Conservation (phyloP, 23 tunicate species). For the Ascidia mentula region DNA sequence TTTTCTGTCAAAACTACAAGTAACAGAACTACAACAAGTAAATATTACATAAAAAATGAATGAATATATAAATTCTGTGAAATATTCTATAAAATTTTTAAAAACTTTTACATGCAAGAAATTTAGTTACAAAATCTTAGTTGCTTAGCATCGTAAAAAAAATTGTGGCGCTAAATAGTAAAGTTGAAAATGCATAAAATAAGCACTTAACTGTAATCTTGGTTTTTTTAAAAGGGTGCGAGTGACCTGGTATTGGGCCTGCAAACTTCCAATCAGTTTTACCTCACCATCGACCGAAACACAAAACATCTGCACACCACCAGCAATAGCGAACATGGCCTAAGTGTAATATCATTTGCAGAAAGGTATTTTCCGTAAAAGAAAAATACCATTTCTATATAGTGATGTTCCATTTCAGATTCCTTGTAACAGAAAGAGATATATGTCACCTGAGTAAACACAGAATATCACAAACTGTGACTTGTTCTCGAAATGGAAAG, state of each 20-base stretch:
- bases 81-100: too few relatives aligned
- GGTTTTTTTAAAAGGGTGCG: slow-evolving; percentile 23
- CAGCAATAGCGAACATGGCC: slow-evolving; percentile 17
- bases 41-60: too few relatives aligned
- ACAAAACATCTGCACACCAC: slow-evolving; percentile 23
- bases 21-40: too few relatives aligned
- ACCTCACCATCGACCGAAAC: slow-evolving; percentile 17
- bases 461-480: slow-evolving; percentile 11
- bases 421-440: slow-evolving; percentile 3
- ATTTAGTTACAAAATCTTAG: too few relatives aligned
- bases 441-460: slow-evolving; percentile 38
- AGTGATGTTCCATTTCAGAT: not conserved
- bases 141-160: too few relatives aligned
- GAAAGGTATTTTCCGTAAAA: slow-evolving; percentile 20
- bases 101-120: too few relatives aligned
- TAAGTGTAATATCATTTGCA: slow-evolving; percentile 20
- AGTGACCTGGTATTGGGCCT: slow-evolving; percentile 40
- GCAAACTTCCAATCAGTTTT: slow-evolving; percentile 18
- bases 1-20: too few relatives aligned
- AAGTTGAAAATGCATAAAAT: too few relatives aligned
- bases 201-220: not conserved
- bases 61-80: too few relatives aligned
- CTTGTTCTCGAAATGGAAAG: slow-evolving; percentile 13
- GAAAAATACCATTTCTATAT: not conserved
- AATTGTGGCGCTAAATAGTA: too few relatives aligned